Base-by-base conservation (phyloP, 2,797 vertebrate species). In the Hapalemur alaotrensis region DNA sequence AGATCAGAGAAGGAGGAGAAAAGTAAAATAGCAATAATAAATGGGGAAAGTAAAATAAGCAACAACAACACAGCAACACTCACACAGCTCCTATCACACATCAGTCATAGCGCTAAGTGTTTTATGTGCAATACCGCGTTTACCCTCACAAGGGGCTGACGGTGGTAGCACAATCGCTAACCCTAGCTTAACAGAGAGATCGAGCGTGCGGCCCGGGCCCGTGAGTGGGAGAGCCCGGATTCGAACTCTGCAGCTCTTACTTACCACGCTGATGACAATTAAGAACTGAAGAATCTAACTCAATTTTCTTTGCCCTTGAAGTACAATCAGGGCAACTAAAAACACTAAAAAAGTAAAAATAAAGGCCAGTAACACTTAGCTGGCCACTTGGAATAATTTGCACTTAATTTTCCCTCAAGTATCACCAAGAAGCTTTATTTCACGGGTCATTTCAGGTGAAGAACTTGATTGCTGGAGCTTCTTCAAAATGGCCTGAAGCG, bases 271-370 rank as follows among this genome's bases (percentile, higher is more conserved):
- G 54, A 84, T 9, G 50, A 69, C 43, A 59, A 38, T 70, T 32
- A 88, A 80, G 57, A 48, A 50, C 54, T 50, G 13, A 15, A 32
- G 59, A 80, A 15, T 75, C 65, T 10, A 63, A 79, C n/a, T 82
- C 13, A 41, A n/a, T 85, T 67, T 81, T 95, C 54, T 79, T n/a
- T 92, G 75, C 61, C 38, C 22, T 82, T 59, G 38, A 63, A 82
- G 72, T 57, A 43, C 10, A 46, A n/a, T 57, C 17, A n/a, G 43
- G 78, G 70, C 46, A 65, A 57, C 38, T 22, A 50, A 93, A 87
- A 81, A 84, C 48, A 41, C 32, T 14, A 46, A 75, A 82, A 80
- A 67, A 57, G 90, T 32, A 35, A 90, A 90, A 91, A 88, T 32
- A 83, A 83, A 93, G 86, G 70, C 20, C 73, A 15, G 38, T 59